Evolutionary conservation across 1,140 invertebrate species (phyloP).

Genomic region (Drosophila nannoptera): DNA sequence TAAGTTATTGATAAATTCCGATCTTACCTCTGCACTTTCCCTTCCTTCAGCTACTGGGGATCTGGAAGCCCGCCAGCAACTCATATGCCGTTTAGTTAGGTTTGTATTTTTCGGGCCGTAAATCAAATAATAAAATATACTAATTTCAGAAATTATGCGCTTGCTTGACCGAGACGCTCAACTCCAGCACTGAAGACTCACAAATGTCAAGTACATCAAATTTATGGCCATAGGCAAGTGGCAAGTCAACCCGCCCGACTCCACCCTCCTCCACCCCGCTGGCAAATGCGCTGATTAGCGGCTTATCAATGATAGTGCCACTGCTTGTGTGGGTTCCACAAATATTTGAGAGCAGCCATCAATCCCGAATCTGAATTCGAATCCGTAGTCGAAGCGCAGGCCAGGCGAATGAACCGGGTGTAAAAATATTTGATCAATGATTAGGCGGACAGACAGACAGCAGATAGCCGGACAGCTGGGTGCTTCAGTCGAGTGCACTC

Average conservation of each 20-base stretch:
- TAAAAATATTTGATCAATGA: slow-evolving; percentile 73
- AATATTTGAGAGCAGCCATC: slow-evolving; percentile 60
- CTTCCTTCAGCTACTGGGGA: background rate
- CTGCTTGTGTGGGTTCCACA: slow-evolving; percentile 36
- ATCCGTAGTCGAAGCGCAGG: slow-evolving; percentile 16
- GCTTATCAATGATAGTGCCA: slow-evolving; percentile 40
- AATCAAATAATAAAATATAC: slow-evolving; percentile 62
- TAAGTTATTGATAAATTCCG: background rate
- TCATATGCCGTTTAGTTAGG: background rate
- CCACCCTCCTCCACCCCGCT: background rate
- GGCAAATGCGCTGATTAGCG: slow-evolving; percentile 49
- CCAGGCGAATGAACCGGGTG: slow-evolving; percentile 57
- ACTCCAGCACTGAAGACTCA: slow-evolving; percentile 12
- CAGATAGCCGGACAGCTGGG: slow-evolving; percentile 2
- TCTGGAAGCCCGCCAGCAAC: background rate
- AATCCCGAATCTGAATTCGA: slow-evolving; percentile 37
- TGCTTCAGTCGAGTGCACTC: slow-evolving; percentile 58
- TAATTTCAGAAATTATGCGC: slow-evolving; percentile 44
- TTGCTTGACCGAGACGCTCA: slow-evolving; percentile 7
- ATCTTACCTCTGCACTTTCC: background rate
- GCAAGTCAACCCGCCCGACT: background rate
- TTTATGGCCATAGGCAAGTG: slow-evolving; percentile 44
- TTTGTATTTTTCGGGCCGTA: slow-evolving; percentile 25
- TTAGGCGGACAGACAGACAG: slow-evolving; percentile 32
- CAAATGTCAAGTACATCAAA: slow-evolving; percentile 42